These are phyloP conservation scores for Wiebesia pumilae DNA, from an alignment of 1,140 invertebrate species.

Conservation along the genomic window DNA sequence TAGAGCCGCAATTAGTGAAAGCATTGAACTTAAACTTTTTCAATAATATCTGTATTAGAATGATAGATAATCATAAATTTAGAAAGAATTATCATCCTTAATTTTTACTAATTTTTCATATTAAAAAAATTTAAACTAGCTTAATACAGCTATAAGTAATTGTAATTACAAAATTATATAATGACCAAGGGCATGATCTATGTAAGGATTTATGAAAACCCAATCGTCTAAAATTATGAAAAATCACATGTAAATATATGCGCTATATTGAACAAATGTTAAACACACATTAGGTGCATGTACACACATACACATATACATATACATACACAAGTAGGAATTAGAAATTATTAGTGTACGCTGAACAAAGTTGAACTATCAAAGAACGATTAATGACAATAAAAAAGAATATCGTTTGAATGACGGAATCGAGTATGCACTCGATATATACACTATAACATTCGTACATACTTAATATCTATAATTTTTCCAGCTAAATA, in stretches of 20 bases:
- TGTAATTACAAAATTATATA: neutral
- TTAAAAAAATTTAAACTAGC: neutral
- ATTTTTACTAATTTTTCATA: neutral
- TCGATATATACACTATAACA: constrained; percentile 1
- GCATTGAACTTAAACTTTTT: neutral
- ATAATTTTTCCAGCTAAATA: constrained; percentile 21
- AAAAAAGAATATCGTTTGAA: neutral
- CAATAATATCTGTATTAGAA: constrained; percentile 12
- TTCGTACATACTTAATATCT: constrained; percentile 32
- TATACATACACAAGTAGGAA: constrained; percentile 32
- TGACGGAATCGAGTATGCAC: constrained; percentile 20
- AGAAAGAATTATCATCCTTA: neutral
- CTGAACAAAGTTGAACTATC: constrained; percentile 14
- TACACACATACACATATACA: constrained; percentile 18
- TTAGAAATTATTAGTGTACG: constrained; percentile 9
- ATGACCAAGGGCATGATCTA: neutral
- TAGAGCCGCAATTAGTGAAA: neutral
- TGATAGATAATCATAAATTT: neutral
- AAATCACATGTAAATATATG: constrained; percentile 31
- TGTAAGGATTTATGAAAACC: neutral
- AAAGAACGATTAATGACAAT: neutral
- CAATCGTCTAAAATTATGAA: constrained; percentile 4
- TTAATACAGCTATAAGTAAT: neutral
- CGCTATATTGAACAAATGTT: constrained; percentile 6
- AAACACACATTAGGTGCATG: neutral